phyloP scores from a whole-genome alignment of 2,113 vertebrate genomes.

The Toxotes jaculatrix region DNA sequence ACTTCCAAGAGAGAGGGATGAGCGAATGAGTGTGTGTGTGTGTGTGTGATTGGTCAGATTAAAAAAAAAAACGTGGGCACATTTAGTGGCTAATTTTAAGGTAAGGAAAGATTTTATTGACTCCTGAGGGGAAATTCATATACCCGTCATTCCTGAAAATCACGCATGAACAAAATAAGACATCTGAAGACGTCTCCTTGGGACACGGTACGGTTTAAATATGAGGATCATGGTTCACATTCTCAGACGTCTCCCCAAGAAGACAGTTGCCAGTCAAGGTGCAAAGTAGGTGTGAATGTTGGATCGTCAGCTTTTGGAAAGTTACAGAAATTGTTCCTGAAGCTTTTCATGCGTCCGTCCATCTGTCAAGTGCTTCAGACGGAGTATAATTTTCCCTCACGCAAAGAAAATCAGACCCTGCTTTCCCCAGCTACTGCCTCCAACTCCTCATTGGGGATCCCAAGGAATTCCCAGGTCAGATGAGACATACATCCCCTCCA shows the following conservation, averaged over 20 bases:
- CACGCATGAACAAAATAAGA: not conserved
- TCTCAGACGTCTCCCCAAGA: too few species aligned
- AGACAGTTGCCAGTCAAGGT: too few species aligned
- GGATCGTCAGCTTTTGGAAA: too few species aligned
- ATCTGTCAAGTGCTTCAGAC: not conserved
- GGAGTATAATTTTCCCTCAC: not conserved
- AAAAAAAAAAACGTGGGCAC: too few species aligned
- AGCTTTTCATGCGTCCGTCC: not conserved
- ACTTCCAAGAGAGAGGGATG: conserved; percentile 15
- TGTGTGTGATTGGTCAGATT: not conserved
- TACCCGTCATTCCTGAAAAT: not conserved
- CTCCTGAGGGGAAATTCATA: not conserved
- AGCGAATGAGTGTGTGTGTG: not conserved
- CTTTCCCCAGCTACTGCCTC: not conserved
- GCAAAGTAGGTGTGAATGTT: too few species aligned
- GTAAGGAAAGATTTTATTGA: not conserved
- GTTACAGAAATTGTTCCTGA: too few species aligned
- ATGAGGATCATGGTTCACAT: too few species aligned
- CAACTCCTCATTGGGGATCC: not conserved
- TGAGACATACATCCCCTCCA: not conserved
- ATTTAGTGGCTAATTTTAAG: not conserved
- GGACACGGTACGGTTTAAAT: too few species aligned
- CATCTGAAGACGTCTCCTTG: too few species aligned
- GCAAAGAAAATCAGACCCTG: not conserved
- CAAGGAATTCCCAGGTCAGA: not conserved